Evolutionary conservation across 23 tunicate species (phyloP), one percentile per base, ranked within the genome.

Genomic region (Pegea sp.): DNA sequence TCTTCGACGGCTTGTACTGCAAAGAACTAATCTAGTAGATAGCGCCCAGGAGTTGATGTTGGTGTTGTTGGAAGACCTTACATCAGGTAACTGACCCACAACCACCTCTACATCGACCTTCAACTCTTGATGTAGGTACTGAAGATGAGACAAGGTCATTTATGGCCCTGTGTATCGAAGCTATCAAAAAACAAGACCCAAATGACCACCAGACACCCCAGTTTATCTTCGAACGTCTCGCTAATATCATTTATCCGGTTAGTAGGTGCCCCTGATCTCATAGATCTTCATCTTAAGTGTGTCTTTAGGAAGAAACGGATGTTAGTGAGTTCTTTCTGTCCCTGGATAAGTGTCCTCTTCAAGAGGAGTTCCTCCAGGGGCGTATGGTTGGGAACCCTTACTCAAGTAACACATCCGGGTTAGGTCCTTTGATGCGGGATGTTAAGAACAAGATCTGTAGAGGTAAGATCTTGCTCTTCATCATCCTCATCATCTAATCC

Each of bases 341-440:
- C 3, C 56, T 89, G 52, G 98, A 89, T 60, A 89, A 89, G 42
- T 90, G 77, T 66, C 98, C 98, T 0, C 70, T 89, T 11, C 98
- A 89, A 66, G 98, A 89, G 33, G 98, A 89, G 42, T 89, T 76
- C 68, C 64, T 89, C 25, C 90, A 77, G 30, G 98, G 98, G 8
- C 56, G 98, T 22, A 89, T 89, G 98, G 98, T 89, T 19, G 79
- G 79, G 23, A 89, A 89, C 58, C 98, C 98, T 24, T 89, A 89
- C 60, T 66, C 81, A 4, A 56, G 74, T 38, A 70, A 71, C 61
- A 84, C 69, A 48, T 66, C 84, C 0, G 90, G 81, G 3, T 66
- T 89, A 13, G 81, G 98, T 33, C 90, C 90, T 3, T 64, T 77
- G 30, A 89, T 89, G 90, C 62, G 98, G 3, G 98, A 89, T 62